Evolutionary conservation across 2,888 invertebrate genomes (phyloP).

Genomic region (Cryptocephalus moraei): DNA sequence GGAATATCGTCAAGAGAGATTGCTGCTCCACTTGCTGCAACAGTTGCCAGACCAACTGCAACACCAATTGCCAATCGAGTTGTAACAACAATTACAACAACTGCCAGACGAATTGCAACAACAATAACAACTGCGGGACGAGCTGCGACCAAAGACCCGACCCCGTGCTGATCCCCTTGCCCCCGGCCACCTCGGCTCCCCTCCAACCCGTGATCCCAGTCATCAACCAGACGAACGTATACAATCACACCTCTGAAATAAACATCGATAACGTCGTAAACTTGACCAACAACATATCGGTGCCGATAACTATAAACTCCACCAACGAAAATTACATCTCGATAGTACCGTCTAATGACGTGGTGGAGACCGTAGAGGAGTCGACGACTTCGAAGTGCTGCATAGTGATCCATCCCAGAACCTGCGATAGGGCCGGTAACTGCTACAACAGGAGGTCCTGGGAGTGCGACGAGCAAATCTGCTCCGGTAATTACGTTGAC

Average conservation of each 20-base stretch:
- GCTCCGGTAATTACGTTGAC: no score
- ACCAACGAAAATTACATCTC: no score
- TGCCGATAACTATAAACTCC: no score
- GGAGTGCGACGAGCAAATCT: no score
- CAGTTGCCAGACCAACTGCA: background rate
- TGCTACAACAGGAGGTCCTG: no score
- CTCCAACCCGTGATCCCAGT: background rate
- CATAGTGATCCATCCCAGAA: no score
- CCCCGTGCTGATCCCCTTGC: slow-evolving; percentile 3
- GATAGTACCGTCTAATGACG: no score
- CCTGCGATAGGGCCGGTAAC: no score
- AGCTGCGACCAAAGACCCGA: background rate
- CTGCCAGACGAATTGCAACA: background rate
- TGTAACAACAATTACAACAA: background rate
- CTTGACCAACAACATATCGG: slow-evolving; percentile 2
- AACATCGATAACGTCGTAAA: slow-evolving; percentile 2
- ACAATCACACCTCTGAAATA: slow-evolving; percentile 4
- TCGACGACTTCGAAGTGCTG: no score
- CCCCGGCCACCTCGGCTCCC: background rate
- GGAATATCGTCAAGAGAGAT: background rate
- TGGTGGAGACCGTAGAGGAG: no score
- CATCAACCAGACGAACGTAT: slow-evolving; percentile 1
- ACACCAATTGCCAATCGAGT: background rate
- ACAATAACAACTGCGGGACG: background rate
- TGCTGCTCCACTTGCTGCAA: background rate